phyloP scores from a whole-genome alignment of 2,113 vertebrate genomes.

The Hypanus sabinus region DNA sequence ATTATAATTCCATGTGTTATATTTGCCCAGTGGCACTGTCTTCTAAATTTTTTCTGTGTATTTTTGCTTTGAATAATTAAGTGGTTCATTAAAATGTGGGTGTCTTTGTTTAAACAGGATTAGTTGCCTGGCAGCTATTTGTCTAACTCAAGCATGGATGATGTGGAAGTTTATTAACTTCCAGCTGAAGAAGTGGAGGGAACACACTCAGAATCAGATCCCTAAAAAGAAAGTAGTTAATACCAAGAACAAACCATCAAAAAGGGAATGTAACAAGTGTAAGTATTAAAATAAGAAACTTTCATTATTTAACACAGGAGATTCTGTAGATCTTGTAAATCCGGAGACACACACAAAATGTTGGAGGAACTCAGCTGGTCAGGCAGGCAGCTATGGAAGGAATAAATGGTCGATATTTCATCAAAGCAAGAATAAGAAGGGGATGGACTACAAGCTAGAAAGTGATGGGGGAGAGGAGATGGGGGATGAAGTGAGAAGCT shows the following conservation, averaged over 20 bases:
- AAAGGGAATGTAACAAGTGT: conserved; percentile 63
- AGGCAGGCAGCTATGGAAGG: too few species aligned
- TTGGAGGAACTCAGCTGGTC: too few species aligned
- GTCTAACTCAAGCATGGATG: conserved; percentile 78
- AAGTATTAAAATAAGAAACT: conserved; percentile 41
- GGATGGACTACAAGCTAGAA: too few species aligned
- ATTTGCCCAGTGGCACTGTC: background rate
- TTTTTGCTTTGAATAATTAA: background rate
- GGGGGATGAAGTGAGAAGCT: too few species aligned
- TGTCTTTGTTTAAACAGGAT: conserved; percentile 51
- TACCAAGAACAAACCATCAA: conserved; percentile 62
- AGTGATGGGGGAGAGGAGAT: too few species aligned
- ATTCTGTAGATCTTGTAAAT: too few species aligned
- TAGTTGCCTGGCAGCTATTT: conserved; percentile 69
- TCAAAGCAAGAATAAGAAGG: too few species aligned
- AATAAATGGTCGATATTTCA: too few species aligned
- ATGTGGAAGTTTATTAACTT: conserved; percentile 82
- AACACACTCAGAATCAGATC: conserved; percentile 66
- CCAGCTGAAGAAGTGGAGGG: conserved; percentile 74
- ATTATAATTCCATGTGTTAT: background rate
- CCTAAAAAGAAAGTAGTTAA: conserved; percentile 61
- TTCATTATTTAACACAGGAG: background rate
- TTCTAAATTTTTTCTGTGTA: background rate
- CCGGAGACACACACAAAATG: too few species aligned
- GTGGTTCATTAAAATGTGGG: background rate